These are phyloP conservation scores for Catostomus latipinnis DNA, from an alignment of 2,797 vertebrate species.

Conservation along the genomic window DNA sequence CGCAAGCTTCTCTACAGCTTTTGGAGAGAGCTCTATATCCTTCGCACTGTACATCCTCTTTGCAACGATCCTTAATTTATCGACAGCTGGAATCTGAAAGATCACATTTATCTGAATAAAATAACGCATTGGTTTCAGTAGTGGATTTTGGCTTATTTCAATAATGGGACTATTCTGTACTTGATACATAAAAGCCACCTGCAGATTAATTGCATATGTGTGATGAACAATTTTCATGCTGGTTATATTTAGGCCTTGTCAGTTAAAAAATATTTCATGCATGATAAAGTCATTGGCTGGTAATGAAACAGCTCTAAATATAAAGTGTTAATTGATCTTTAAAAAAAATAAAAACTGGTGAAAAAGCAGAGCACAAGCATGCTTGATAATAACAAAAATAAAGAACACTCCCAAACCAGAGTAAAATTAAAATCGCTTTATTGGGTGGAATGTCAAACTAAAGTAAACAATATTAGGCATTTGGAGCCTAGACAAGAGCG, in stretches of 20 bases:
- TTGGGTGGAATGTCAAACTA: background rate
- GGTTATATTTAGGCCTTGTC: conserved; percentile 42
- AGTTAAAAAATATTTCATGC: conserved; percentile 23
- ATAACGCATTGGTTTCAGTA: conserved; percentile 5
- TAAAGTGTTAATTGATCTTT: conserved; percentile 52
- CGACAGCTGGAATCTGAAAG: conserved; percentile 77
- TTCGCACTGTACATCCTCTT: conserved; percentile 83
- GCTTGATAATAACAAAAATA: background rate
- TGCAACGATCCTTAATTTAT: conserved; percentile 84
- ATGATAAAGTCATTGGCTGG: conserved; percentile 29
- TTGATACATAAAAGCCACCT: background rate
- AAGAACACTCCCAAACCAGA: background rate
- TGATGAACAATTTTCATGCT: conserved; percentile 18
- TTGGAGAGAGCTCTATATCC: conserved; percentile 81
- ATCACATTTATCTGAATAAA: conserved; percentile 9
- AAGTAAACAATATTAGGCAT: background rate
- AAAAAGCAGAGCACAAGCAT: background rate
- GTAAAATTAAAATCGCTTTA: background rate
- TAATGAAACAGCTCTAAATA: conserved; percentile 56
- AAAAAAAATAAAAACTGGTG: background rate
- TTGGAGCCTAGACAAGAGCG: background rate
- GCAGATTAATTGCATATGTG: background rate
- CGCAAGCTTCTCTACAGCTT: conserved; percentile 80
- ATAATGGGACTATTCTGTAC: background rate
- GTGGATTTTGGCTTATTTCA: background rate